Percentiles rank a stretch among this genome's conserved stretches.
Evolutionary conservation across 2,113 vertebrate species (phyloP).

Genomic region (Tupaia chinensis): DNA sequence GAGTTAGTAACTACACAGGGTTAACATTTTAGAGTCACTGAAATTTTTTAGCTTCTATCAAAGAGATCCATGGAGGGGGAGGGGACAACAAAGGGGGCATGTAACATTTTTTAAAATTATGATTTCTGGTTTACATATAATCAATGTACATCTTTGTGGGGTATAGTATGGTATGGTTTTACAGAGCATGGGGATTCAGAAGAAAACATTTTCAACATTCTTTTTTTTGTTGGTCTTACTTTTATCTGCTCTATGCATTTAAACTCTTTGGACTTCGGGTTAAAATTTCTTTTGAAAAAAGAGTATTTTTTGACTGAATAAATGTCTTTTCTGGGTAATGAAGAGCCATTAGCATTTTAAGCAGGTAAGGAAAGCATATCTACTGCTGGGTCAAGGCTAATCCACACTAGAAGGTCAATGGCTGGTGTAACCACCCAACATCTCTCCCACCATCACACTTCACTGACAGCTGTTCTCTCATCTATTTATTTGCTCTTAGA

Average conservation of each 20-base stretch:
- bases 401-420: neutral
- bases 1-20: too few relatives aligned
- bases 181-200: too few relatives aligned
- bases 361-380: neutral
- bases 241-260: neutral
- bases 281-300: constrained; percentile 32
- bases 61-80: neutral
- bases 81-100: neutral
- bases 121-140: too few relatives aligned
- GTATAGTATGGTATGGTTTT: too few relatives aligned
- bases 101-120: neutral
- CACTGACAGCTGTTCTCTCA: neutral
- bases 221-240: neutral
- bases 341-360: neutral
- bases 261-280: neutral
- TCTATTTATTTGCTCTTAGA: neutral
- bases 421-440: neutral
- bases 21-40: neutral
- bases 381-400: neutral
- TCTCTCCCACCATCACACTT: accelerated
- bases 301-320: neutral
- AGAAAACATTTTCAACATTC: too few relatives aligned
- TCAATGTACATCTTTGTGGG: too few relatives aligned
- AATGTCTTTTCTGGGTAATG: neutral
- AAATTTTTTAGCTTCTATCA: neutral